Percentiles rank a stretch among this genome's conserved stretches.
Conservation (phyloP, 1,140 invertebrate species). For the Drosophila repletoides region DNA sequence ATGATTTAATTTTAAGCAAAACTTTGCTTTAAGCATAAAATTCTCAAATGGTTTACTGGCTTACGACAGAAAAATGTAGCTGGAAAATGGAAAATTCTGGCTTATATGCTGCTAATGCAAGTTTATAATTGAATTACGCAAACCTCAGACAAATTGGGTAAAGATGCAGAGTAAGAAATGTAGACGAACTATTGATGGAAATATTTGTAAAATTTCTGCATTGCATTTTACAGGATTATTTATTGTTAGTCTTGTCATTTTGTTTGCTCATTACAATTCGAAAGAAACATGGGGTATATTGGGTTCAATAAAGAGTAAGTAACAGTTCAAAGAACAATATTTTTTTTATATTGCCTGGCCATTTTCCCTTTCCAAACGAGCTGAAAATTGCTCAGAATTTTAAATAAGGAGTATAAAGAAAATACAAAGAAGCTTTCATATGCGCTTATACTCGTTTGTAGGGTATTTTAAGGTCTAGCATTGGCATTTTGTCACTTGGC, state of each 20-base stretch:
- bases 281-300: background rate
- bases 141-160: slow-evolving; percentile 20
- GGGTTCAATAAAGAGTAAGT: no score
- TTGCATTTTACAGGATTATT: slow-evolving; percentile 12
- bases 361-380: no score
- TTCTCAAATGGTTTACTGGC: slow-evolving; percentile 3
- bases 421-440: background rate
- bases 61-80: background rate
- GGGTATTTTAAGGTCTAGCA: slow-evolving; percentile 1
- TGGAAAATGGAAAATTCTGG: slow-evolving; percentile 26
- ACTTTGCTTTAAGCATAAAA: no score
- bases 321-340: no score
- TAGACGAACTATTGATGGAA: slow-evolving; percentile 4
- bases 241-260: slow-evolving; percentile 1
- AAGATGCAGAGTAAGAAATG: background rate
- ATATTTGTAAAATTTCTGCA: slow-evolving; percentile 20
- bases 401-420: no score
- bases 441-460: background rate
- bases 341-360: no score
- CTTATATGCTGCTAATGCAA: slow-evolving; percentile 43
- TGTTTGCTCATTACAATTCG: background rate
- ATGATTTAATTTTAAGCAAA: slow-evolving; percentile 15
- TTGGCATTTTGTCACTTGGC: background rate
- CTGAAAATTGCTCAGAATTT: no score
- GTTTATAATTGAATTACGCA: slow-evolving; percentile 47